A percentile compares a stretch with the other conserved stretches of the same genome.
Evolutionary conservation across 2,888 invertebrate genomes (phyloP).

Genomic region (Gandaritis pyraliata): DNA sequence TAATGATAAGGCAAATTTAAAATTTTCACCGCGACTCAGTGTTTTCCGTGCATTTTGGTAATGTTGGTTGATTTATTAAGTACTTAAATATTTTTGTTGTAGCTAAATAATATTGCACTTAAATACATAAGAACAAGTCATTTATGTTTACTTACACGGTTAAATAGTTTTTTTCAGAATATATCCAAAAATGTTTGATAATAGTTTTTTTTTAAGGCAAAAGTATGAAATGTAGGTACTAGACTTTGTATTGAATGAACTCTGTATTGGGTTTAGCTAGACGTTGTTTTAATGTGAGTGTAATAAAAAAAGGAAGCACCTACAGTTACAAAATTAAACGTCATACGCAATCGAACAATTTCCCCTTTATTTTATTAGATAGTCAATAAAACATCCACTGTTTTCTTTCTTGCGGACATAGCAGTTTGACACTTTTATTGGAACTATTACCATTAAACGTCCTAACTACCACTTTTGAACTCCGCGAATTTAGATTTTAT

Average conservation of each 20-base stretch:
- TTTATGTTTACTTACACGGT: too few relatives aligned
- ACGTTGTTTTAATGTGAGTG: not conserved
- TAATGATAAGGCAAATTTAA: slow-evolving; percentile 66
- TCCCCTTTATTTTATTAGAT: slow-evolving; percentile 67
- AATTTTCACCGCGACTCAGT: slow-evolving; percentile 53
- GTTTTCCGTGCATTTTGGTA: slow-evolving; percentile 21
- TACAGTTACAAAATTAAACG: slow-evolving; percentile 27
- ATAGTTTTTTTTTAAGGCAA: too few relatives aligned
- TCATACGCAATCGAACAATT: slow-evolving; percentile 36
- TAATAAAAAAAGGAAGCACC: slow-evolving; percentile 22
- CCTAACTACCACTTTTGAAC: slow-evolving; percentile 22
- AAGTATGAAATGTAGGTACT: too few relatives aligned
- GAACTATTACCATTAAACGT: slow-evolving; percentile 28
- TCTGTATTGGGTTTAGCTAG: too few relatives aligned
- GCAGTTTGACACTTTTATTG: slow-evolving; percentile 51
- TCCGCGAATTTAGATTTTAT: slow-evolving; percentile 20
- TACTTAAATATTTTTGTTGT: not conserved
- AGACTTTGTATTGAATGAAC: too few relatives aligned
- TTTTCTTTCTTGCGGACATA: slow-evolving; percentile 64
- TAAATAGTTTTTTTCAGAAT: too few relatives aligned
- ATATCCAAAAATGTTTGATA: too few relatives aligned
- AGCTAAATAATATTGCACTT: not conserved
- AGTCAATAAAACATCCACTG: slow-evolving; percentile 68
- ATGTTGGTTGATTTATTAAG: slow-evolving; percentile 38
- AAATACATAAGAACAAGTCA: too few relatives aligned